Evolutionary conservation across 2,888 invertebrate genomes (phyloP).

Genomic region (Parnassius smintheus): DNA sequence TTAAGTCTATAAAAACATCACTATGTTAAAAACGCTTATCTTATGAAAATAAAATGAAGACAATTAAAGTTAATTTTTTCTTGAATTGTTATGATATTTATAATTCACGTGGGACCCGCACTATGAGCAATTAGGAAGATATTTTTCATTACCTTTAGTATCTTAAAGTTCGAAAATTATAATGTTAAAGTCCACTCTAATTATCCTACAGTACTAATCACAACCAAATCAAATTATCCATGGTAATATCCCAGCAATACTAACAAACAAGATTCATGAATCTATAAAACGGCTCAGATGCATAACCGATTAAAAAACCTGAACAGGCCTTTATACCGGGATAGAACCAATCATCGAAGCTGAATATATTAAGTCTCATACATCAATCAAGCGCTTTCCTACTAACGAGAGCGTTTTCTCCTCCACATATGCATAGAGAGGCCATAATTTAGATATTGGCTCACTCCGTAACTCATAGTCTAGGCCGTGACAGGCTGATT

Average conservation of each 20-base stretch:
- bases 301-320: constrained; percentile 23
- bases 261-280: constrained; percentile 20
- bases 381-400: constrained; percentile 45
- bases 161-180: too few relatives aligned
- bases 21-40: too few relatives aligned
- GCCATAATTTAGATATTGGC: constrained; percentile 71
- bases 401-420: constrained; percentile 65
- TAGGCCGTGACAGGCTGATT: constrained; percentile 52
- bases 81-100: too few relatives aligned
- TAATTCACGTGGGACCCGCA: too few relatives aligned
- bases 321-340: neutral
- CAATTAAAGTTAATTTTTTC: too few relatives aligned
- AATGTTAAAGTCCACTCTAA: too few relatives aligned
- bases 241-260: neutral
- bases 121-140: too few relatives aligned
- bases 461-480: constrained; percentile 64
- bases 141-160: too few relatives aligned
- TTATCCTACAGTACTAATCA: too few relatives aligned
- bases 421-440: constrained; percentile 71
- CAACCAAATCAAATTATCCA: too few relatives aligned
- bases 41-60: too few relatives aligned
- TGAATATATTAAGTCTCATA: constrained; percentile 37
- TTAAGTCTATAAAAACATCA: too few relatives aligned
- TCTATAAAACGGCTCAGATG: constrained; percentile 18
- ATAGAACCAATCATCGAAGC: constrained; percentile 27